A percentile compares a stretch with the other conserved stretches of the same genome.
These are phyloP conservation scores for Gymnoscopelus braueri DNA, from an alignment of 2,797 vertebrate species.

Conservation along the genomic window DNA sequence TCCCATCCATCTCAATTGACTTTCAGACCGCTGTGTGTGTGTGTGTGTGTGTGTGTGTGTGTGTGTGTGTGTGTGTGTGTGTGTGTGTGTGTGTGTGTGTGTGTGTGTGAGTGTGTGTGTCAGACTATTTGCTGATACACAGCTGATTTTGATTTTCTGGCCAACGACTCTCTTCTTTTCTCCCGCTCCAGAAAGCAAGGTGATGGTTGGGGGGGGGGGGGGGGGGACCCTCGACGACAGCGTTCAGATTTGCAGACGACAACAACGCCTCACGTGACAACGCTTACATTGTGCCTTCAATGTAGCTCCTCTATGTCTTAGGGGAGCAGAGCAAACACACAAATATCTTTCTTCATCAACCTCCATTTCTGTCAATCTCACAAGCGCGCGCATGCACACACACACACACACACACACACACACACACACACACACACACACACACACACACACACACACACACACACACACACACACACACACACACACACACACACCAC, in stretches of 20 bases:
- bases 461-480: background rate
- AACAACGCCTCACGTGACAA: slow-evolving; percentile 33
- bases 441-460: slow-evolving; percentile 1
- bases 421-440: too few species aligned
- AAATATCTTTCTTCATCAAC: background rate
- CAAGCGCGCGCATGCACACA: background rate
- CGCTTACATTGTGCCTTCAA: background rate
- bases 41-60: slow-evolving; percentile 13
- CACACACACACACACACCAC: background rate
- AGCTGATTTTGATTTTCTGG: slow-evolving; percentile 60
- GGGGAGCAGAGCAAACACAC: slow-evolving; percentile 5
- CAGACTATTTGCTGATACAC: slow-evolving; percentile 49
- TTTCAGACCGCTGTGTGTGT: slow-evolving; percentile 15
- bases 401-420: slow-evolving; percentile 13
- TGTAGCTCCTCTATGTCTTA: slow-evolving; percentile 37
- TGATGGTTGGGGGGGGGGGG: slow-evolving; percentile 10
- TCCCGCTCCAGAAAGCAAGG: slow-evolving; percentile 52
- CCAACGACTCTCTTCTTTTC: slow-evolving; percentile 52
- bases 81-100: slow-evolving; percentile 21
- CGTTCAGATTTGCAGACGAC: slow-evolving; percentile 57
- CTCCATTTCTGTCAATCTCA: too few species aligned
- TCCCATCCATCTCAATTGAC: slow-evolving; percentile 64
- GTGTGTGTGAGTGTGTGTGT: slow-evolving; percentile 5
- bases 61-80: background rate
- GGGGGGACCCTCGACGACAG: slow-evolving; percentile 28